Base-by-base conservation (phyloP, 2,888 invertebrate species). In the Eledona agricola region DNA sequence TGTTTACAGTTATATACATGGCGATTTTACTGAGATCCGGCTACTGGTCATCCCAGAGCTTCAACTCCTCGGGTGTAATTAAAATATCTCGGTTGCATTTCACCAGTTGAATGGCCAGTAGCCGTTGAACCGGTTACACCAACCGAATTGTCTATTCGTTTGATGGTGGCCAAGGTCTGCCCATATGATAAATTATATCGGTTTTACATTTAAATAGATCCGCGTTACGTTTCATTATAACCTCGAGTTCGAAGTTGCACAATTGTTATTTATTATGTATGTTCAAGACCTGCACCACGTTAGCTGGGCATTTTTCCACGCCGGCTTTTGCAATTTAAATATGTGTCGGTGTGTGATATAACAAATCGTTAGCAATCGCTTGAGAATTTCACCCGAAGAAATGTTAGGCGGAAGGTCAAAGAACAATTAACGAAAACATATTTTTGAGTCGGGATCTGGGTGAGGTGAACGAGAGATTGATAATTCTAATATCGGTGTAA, bases 41-140 rank as follows among this genome's bases (percentile, higher is more conserved):
- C 34, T 35, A 31, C 26, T 34, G 37, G 37, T 34, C 35, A 37
- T 37, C 35, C 25, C 28, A n/a, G n/a, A n/a, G n/a, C 38, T 29
- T 20, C 29, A 28, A 38, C 37, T 38, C 37, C 37, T 49, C 47
- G 47, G 22, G 9, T 49, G 47, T 49, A 37, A 49, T 49, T 49
- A 49, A 49, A 49, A 49, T 49, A 49, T 49, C 47, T 49, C 26
- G 26, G 45, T 51, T 51, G 51, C 45, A 46, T 49, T 49, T 42
- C 42, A 42, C 32, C 53, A 53, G 53, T 49, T 49, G 54, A 49
- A 51, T 35, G 51, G 37, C 61, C 63, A 56, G 64, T 64, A 64
- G 64, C 63, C 20, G 60, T 54, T 51, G 43, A 45, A 64, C 64
- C 64, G 63, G 64, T 63, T 59, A 59, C 55, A 22, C 43, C 31